phyloP scores from a whole-genome alignment of 2,888 invertebrate species.

The Augiades crinisus region DNA sequence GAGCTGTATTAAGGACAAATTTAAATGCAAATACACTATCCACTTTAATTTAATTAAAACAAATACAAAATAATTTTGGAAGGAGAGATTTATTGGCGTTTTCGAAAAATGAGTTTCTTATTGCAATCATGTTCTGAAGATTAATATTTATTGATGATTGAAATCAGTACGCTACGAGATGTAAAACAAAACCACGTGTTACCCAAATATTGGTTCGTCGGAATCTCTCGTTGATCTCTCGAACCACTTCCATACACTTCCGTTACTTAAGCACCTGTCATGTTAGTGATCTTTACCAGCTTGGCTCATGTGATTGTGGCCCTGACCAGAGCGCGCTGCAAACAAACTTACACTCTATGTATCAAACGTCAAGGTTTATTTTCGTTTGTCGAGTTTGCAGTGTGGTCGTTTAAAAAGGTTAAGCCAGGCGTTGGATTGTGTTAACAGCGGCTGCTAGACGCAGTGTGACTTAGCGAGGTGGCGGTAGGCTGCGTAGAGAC shows the following conservation, averaged over 20 bases:
- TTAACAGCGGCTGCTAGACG: slow-evolving; percentile 40
- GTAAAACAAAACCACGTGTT: slow-evolving; percentile 14
- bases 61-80: too few species aligned
- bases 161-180: background rate
- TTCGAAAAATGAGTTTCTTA: too few species aligned
- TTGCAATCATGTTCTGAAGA: too few species aligned
- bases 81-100: too few species aligned
- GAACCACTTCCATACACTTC: slow-evolving; percentile 32
- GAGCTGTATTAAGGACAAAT: too few species aligned
- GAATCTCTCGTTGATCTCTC: background rate
- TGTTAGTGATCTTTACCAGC: slow-evolving; percentile 46
- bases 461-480: slow-evolving; percentile 48
- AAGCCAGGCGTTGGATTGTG: slow-evolving; percentile 37
- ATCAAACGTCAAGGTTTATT: too few species aligned
- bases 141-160: too few species aligned
- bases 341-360: slow-evolving; percentile 13
- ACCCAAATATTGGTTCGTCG: slow-evolving; percentile 3
- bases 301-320: slow-evolving; percentile 50
- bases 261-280: slow-evolving; percentile 48
- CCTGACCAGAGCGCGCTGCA: slow-evolving; percentile 31
- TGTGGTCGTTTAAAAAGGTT: slow-evolving; percentile 27
- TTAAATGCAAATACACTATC: too few species aligned
- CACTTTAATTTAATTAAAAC: too few species aligned
- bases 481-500: slow-evolving; percentile 51
- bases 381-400: slow-evolving; percentile 31